Base-by-base conservation (phyloP, 2,888 invertebrate species). In the Leptinotarsa peninsularis region DNA sequence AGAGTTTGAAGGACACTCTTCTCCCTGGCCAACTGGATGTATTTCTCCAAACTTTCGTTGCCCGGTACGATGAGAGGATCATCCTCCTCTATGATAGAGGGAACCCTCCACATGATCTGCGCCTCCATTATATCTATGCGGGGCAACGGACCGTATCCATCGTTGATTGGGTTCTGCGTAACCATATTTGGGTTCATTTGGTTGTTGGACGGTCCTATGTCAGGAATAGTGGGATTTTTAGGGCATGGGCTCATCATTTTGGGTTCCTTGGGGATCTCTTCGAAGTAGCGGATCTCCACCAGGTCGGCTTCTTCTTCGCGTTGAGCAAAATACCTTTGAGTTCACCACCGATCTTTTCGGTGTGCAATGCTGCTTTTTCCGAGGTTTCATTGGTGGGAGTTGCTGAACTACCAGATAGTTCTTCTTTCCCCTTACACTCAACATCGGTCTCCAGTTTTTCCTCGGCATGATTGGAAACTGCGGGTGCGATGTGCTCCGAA, bases 1-100 rank as follows among this genome's bases (percentile, higher is more conserved):
- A 96, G 88, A 0, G 95, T 94, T 84, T 94, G 94, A 27, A 98
- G 89, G 3, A 96, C 95, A 56, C 93, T 93, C 85, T 94, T 94
- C 87, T 98, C 97, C 23, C 98, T 90, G 71, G 95, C 94, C 79
- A 94, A 94, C 88, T 98, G 98, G 71, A 96, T 93, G 73, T 93
- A 93, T 86, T 94, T 95, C 89, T 98, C 97, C 84, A 93, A 91
- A 86, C 97, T 98, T 84, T 94, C 94, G 86, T 91, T 91, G 27
- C 95, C 95, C 76, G 93, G 91, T 54, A 91, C 91, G 1, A 92
- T 92, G 82, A 91, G 90, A 82, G 93, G 90, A 80, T 92, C 92
- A 3, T 93, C 92, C 76, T 92, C 91, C 81, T 94, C 95, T 71
- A 97, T 91, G 18, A 92, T 90, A 76, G 93, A 90, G 54, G 95